Evolutionary conservation across 2,888 invertebrate species (phyloP), one percentile per base, ranked within the genome.

Genomic region (Hipparchia semele): DNA sequence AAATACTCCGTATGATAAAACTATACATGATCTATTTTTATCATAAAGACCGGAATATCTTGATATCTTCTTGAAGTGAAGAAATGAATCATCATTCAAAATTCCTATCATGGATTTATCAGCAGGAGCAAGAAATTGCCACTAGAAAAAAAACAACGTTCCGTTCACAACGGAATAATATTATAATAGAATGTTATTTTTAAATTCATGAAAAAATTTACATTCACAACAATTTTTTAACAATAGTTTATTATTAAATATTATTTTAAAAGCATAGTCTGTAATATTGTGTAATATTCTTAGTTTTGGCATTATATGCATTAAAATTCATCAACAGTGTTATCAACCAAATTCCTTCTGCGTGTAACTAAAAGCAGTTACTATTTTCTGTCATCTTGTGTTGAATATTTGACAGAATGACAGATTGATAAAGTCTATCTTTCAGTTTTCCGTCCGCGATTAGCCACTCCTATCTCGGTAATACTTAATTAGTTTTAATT

Each of bases 401-500:
- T 70, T 76, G 77, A 75, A 71, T 70, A 73, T 72, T 72, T 75
- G 79, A 65, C 61, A 59, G 49, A 49, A 49, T 54, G 59, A 78
- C 79, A 76, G 74, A 77, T 65, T 77, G 77, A 77, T 78, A 77
- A 78, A 76, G 72, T 74, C 67, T 73, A 70, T 75, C 73, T 74
- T 79, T 80, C 76, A 82, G 83, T 84, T 83, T 81, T 79, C 90
- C 89, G 89, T 92, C 88, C 88, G 86, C 84, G 86, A 89, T 87
- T 87, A 88, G 91, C 92, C 92, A 90, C 92, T 93, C 92, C 91
- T 92, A 85, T 84, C 79, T 81, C 80, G 81, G 80, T 79, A 80
- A 85, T 84, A 84, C 80, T 81, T 82, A 79, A 84, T 85, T 84
- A 84, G 80, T 79, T 81, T 80, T 85, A 85, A 83, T 82, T 80